Percentiles rank a stretch among this genome's conserved stretches.
phyloP scores from a whole-genome alignment of 2,113 vertebrate genomes.

The Rhineura floridana region DNA sequence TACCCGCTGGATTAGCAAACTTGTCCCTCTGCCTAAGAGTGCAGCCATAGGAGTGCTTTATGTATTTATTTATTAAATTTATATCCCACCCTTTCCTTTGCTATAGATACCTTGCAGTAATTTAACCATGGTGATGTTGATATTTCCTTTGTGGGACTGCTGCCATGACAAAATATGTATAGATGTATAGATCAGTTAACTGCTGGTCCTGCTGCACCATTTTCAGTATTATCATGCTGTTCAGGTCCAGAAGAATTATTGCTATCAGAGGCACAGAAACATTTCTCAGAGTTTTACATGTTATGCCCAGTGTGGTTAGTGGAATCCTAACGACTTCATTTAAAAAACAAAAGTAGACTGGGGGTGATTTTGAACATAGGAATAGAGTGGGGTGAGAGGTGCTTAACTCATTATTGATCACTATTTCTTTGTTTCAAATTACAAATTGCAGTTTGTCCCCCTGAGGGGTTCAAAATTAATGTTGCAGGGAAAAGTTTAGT shows the following conservation, averaged over 20 bases:
- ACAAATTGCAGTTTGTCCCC: neutral
- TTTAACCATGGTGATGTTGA: neutral
- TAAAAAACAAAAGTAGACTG: neutral
- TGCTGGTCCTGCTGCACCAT: neutral
- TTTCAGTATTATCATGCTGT: neutral
- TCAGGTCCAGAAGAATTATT: neutral
- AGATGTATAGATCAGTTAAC: neutral
- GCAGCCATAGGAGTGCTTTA: neutral
- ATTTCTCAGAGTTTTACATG: neutral
- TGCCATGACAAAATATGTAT: neutral
- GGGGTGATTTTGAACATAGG: neutral
- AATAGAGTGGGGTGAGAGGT: neutral
- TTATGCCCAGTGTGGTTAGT: neutral
- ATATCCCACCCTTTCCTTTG: no score
- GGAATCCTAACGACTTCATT: neutral
- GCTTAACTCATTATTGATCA: neutral
- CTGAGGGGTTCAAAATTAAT: neutral
- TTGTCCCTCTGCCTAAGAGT: neutral
- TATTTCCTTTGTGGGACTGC: neutral
- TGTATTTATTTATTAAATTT: no score
- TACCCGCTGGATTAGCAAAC: neutral
- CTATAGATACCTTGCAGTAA: neutral
- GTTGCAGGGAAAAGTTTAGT: neutral
- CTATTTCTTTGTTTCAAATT: neutral
- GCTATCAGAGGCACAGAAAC: neutral